Evolutionary conservation across 2,113 vertebrate genomes (phyloP).

Genomic region (Vulpes vulpes): DNA sequence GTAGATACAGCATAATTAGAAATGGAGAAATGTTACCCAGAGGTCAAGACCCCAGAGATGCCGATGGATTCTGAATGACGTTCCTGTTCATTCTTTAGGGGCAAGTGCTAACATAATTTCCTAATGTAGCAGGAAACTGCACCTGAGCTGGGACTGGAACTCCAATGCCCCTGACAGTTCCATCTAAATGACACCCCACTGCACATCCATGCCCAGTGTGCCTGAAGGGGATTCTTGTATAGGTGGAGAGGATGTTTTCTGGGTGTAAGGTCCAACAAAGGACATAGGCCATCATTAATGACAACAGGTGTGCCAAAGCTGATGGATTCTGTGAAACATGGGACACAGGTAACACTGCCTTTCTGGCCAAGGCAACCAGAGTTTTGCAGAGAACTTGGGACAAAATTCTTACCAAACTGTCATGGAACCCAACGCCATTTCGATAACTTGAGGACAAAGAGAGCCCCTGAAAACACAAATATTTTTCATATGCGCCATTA

Average conservation of each 20-base stretch:
- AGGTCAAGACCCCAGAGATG: background rate
- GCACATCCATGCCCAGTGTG: background rate
- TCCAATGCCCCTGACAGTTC: background rate
- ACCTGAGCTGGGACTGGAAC: background rate
- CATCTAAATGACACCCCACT: background rate
- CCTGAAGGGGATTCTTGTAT: background rate
- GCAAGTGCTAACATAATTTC: background rate
- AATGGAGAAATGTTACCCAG: background rate
- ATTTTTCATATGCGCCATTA: background rate
- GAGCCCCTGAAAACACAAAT: background rate
- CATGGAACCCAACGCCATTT: background rate
- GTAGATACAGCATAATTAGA: background rate
- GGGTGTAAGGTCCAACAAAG: background rate
- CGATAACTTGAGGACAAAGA: background rate
- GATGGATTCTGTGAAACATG: background rate
- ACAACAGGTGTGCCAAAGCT: background rate
- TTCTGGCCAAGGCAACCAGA: background rate
- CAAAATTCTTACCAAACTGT: background rate
- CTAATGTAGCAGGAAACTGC: background rate
- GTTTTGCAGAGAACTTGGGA: background rate
- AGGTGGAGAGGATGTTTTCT: background rate
- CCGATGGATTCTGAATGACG: background rate
- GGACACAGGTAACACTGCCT: rapidly evolving
- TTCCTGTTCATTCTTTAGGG: background rate
- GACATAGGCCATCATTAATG: background rate